Conservation (phyloP, 2,888 invertebrate species). For the Shargacucullia verbasci region DNA sequence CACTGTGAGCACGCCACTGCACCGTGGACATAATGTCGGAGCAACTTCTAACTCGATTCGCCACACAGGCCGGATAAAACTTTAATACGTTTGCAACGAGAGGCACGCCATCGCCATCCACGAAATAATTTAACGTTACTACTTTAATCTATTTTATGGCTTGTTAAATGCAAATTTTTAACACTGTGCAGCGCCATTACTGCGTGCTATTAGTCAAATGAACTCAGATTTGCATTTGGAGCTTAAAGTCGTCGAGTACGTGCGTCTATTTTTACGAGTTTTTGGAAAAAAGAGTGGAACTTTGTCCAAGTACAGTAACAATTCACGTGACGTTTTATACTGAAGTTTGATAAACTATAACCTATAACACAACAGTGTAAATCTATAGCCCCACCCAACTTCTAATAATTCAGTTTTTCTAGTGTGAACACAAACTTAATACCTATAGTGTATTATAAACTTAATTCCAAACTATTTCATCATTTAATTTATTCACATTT, state of each 20-base stretch:
- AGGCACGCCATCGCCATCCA: slow-evolving; percentile 43
- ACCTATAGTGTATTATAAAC: too few relatives aligned
- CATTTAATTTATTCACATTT: too few relatives aligned
- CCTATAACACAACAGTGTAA: too few relatives aligned
- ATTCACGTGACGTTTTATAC: too few relatives aligned
- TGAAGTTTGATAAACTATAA: too few relatives aligned
- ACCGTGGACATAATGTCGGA: slow-evolving; percentile 62
- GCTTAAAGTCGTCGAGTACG: slow-evolving; percentile 34
- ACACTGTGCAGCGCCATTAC: slow-evolving; percentile 53
- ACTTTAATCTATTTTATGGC: slow-evolving; percentile 67
- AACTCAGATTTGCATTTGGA: slow-evolving; percentile 53
- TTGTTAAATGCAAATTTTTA: slow-evolving; percentile 60
- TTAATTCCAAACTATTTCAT: too few relatives aligned
- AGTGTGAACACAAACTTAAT: too few relatives aligned
- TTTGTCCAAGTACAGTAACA: background rate
- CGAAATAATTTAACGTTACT: slow-evolving; percentile 66
- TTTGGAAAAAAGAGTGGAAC: slow-evolving; percentile 30
- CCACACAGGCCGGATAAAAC: slow-evolving; percentile 66
- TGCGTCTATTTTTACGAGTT: slow-evolving; percentile 48
- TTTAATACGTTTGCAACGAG: slow-evolving; percentile 66
- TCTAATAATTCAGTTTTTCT: too few relatives aligned
- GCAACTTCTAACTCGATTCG: slow-evolving; percentile 70
- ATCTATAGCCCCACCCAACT: too few relatives aligned
- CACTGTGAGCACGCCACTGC: slow-evolving; percentile 55
- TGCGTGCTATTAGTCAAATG: slow-evolving; percentile 59